These are phyloP conservation scores for Plectrocnemia conspersa DNA, from an alignment of 1,140 invertebrate genomes.

Conservation along the genomic window DNA sequence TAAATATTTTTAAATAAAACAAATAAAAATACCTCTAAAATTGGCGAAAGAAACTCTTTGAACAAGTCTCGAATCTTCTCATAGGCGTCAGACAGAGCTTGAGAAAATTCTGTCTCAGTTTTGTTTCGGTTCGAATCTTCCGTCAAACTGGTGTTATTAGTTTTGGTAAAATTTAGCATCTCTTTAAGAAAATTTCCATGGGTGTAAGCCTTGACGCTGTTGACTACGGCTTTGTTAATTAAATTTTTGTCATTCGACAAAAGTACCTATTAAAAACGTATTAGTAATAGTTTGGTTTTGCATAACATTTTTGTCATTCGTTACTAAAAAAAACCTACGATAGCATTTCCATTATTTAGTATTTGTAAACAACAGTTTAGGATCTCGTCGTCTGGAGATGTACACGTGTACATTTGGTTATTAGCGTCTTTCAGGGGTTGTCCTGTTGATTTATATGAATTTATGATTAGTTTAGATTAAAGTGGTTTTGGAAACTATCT, in stretches of 20 bases:
- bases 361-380: slow-evolving; percentile 31
- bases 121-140: neutral
- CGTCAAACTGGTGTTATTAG: neutral
- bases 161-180: neutral
- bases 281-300: neutral
- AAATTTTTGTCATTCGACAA: slow-evolving; percentile 30
- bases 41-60: neutral
- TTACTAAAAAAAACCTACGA: slow-evolving; percentile 15
- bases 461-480: no score
- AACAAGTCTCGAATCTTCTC: neutral
- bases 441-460: no score
- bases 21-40: slow-evolving; percentile 16
- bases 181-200: slow-evolving; percentile 15
- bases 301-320: neutral
- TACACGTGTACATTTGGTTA: slow-evolving; percentile 21
- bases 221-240: slow-evolving; percentile 25
- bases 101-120: no score
- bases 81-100: neutral
- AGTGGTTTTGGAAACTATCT: no score
- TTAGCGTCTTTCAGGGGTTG: slow-evolving; percentile 28
- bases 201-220: slow-evolving; percentile 19
- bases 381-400: slow-evolving; percentile 24
- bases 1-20: slow-evolving; percentile 1
- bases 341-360: neutral
- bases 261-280: slow-evolving; percentile 21